Evolutionary conservation across 2,888 invertebrate genomes (phyloP), one percentile per base, ranked within the genome.

Genomic region (Poecilus cupreus): DNA sequence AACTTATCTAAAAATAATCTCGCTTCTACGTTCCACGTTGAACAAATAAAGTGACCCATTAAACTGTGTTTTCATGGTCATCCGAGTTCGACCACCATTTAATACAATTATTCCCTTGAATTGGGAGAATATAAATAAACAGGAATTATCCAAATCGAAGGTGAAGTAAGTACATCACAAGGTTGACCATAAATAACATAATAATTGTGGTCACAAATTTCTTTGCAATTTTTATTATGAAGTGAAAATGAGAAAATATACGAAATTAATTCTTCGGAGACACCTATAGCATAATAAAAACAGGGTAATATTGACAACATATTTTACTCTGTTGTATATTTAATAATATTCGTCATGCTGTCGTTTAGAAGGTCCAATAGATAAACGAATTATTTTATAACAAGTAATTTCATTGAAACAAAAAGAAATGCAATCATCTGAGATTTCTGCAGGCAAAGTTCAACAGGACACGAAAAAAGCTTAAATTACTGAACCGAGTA

Each of bases 381-480:
- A 39, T 70, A 57, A 13, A 57, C 22, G 57, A 57, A 39, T 70
- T n/a, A 60, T 26, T 60, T 70, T 68, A 37, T 22, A 22, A n/a
- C n/a, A n/a, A 54, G 1, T 54, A 54, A 54, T 54, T 54, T 54
- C 43, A 13, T 51, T 51, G 3, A 51, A 51, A 51, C 24, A 32
- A 60, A 60, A 54, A 54, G 54, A 20, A 70, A 46, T 72, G 46
- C 72, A 72, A 20, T 22, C 46, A 72, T 16, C 24, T 24, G 72
- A 49, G 8, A 39, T 46, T 72, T 39, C 13, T 11, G 72, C 72
- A 72, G 22, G 72, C 72, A 72, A 49, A 72, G 20, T 43, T 72
- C 43, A 49, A 43, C 22, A 72, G 24, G 43, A 39, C 8, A 72
- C 72, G 46, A 72, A 22, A 72, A 22, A 72, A 72, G 46, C 72